These are phyloP conservation scores for Passer montanus DNA, from an alignment of 2,113 vertebrate genomes.

Conservation along the genomic window DNA sequence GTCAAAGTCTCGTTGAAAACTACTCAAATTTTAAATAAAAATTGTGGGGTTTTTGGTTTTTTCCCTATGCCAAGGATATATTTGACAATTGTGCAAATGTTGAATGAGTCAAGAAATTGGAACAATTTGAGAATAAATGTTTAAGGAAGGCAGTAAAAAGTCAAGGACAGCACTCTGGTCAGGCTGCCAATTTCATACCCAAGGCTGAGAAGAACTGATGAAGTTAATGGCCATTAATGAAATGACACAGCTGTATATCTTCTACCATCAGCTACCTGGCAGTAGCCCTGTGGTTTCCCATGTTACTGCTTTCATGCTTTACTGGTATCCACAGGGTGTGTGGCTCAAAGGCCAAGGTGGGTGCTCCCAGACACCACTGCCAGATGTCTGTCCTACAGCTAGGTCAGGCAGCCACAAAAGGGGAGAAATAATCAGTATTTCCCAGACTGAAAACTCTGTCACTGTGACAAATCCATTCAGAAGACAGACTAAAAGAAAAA, in stretches of 20 bases:
- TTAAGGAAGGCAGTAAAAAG: neutral
- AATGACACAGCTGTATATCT: rapidly evolving
- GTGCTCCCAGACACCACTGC: neutral
- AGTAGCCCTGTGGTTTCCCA: neutral
- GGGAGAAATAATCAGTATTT: neutral
- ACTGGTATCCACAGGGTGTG: neutral
- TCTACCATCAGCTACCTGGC: neutral
- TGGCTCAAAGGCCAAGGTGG: neutral
- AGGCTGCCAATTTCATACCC: neutral
- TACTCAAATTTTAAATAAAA: neutral
- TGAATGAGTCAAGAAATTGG: neutral
- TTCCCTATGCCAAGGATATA: neutral
- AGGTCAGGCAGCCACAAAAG: neutral
- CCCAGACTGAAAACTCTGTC: neutral
- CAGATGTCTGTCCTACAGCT: neutral
- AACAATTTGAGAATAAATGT: neutral
- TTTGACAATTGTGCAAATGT: neutral
- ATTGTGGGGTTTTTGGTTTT: rapidly evolving
- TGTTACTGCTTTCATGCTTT: neutral
- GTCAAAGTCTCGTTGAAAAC: neutral
- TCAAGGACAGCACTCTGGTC: neutral
- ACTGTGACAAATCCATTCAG: neutral
- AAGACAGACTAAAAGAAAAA: neutral
- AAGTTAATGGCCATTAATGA: neutral
- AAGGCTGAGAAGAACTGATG: neutral